phyloP scores from a whole-genome alignment of 2,797 vertebrate species.

The Percopsis omiscomaycus region DNA sequence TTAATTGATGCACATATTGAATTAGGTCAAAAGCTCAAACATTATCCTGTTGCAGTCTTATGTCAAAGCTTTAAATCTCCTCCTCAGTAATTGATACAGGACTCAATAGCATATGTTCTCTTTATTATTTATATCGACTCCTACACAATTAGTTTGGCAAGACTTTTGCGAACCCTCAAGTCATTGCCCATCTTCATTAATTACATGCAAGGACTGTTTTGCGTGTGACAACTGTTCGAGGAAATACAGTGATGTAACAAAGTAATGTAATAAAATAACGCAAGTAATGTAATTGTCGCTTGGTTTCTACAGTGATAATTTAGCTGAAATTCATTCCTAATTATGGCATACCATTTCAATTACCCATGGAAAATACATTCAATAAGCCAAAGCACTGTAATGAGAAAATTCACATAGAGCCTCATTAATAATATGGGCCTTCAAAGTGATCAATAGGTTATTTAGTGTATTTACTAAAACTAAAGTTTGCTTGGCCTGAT shows the following conservation, averaged over 20 bases:
- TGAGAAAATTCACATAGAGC: constrained; percentile 46
- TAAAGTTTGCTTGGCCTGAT: constrained; percentile 27
- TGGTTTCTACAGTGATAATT: constrained; percentile 37
- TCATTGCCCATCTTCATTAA: constrained; percentile 65
- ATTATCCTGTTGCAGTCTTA: constrained; percentile 20
- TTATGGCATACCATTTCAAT: constrained; percentile 45
- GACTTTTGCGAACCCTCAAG: constrained; percentile 44
- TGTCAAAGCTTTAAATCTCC: constrained; percentile 57
- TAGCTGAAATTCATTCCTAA: too few species aligned
- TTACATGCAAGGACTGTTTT: constrained; percentile 41
- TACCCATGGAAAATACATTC: constrained; percentile 38
- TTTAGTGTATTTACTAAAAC: constrained; percentile 18
- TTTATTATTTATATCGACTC: constrained; percentile 60
- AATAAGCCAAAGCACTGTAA: constrained; percentile 27
- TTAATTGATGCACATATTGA: constrained; percentile 53
- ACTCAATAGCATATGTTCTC: constrained; percentile 52
- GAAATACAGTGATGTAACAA: constrained; percentile 12
- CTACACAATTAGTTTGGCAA: constrained; percentile 57
- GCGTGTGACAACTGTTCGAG: constrained; percentile 51
- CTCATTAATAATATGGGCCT: constrained; percentile 54
- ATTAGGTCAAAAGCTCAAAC: constrained; percentile 30
- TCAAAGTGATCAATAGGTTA: constrained; percentile 43
- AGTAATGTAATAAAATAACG: too few species aligned
- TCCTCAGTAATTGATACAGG: constrained; percentile 43
- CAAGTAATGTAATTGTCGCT: constrained; percentile 38